Conservation (phyloP, 1,140 invertebrate species). For the Leucophenga varia region DNA sequence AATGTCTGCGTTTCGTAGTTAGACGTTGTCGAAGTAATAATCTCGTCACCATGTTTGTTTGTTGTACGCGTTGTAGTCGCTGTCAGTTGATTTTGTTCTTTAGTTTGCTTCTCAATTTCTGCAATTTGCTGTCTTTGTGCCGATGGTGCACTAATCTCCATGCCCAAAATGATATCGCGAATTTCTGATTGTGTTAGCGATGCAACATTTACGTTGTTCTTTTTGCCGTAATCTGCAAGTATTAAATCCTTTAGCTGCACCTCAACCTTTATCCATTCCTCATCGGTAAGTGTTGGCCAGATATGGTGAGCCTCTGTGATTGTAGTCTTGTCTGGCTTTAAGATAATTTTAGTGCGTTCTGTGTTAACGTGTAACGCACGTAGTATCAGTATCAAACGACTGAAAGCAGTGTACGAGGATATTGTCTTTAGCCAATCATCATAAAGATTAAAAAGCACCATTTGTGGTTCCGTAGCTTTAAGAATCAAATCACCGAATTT, state of each 20-base stretch:
- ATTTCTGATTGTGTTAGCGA: conserved; percentile 99
- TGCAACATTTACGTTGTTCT: conserved; percentile 99
- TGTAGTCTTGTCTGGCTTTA: conserved; percentile 99
- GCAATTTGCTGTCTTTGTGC: conserved; percentile 98
- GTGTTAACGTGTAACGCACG: conserved; percentile 98
- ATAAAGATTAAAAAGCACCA: conserved; percentile 99
- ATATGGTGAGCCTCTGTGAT: conserved; percentile 99
- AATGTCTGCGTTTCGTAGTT: conserved; percentile 99
- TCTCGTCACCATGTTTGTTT: conserved; percentile 99
- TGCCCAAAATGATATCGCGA: conserved; percentile 98
- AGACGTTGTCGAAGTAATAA: conserved; percentile 97
- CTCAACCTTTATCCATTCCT: conserved; percentile 99
- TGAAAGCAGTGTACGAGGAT: conserved; percentile 96
- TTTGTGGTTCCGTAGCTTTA: conserved; percentile 99
- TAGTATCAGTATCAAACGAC: conserved; percentile 93
- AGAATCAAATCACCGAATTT: conserved; percentile 99
- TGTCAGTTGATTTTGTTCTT: conserved; percentile 97
- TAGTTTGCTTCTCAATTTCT: conserved; percentile 99
- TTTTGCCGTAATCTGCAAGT: conserved; percentile 98
- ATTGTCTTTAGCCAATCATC: conserved; percentile 99
- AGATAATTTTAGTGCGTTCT: conserved; percentile 95
- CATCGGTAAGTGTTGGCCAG: conserved; percentile 96
- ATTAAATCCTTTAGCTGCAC: conserved; percentile 98
- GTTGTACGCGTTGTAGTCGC: conserved; percentile 97
- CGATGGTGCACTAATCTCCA: conserved; percentile 99